Percentiles rank a stretch among this genome's conserved stretches.
phyloP scores from a whole-genome alignment of 2,888 invertebrate genomes.

The Ctenicera cuprea region DNA sequence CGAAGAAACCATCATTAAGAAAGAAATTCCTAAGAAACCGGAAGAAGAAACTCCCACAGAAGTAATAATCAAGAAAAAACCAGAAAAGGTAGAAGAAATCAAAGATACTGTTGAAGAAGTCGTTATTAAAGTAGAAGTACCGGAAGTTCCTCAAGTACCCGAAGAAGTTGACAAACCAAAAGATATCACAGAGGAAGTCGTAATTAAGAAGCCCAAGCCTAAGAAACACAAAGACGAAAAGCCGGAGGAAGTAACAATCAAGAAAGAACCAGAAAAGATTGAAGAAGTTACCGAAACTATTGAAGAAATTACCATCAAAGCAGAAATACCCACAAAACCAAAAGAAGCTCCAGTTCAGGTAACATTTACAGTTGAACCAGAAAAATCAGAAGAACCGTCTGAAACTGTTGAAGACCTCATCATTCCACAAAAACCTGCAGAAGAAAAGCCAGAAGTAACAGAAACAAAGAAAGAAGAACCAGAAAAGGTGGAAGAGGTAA shows the following conservation, averaged over 20 bases:
- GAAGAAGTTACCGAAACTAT: conserved; percentile 64
- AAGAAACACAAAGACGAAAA: neutral
- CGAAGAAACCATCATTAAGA: neutral
- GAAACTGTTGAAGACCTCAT: conserved; percentile 40
- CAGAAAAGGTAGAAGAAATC: conserved; percentile 53
- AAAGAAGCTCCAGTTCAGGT: conserved; percentile 1
- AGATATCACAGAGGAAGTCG: conserved; percentile 35
- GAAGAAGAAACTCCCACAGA: neutral
- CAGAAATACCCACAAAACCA: conserved; percentile 53
- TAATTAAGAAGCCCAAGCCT: too few species aligned
- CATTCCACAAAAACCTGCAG: conserved; percentile 57
- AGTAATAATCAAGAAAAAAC: neutral
- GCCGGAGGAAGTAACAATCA: conserved; percentile 12
- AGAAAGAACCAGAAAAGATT: conserved; percentile 29
- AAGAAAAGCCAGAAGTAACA: conserved; percentile 61
- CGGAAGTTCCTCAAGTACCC: too few species aligned
- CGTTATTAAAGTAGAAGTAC: too few species aligned
- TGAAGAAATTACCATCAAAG: neutral
- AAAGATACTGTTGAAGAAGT: conserved; percentile 58
- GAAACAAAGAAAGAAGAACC: conserved; percentile 38
- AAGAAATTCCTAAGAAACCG: conserved; percentile 54
- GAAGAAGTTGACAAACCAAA: conserved; percentile 56
- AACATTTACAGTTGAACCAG: neutral
- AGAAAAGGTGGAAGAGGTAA: conserved; percentile 65
- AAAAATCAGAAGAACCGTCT: conserved; percentile 45